These are phyloP conservation scores for Diaprepes abbreviatus DNA, from an alignment of 2,888 invertebrate genomes.

Conservation along the genomic window DNA sequence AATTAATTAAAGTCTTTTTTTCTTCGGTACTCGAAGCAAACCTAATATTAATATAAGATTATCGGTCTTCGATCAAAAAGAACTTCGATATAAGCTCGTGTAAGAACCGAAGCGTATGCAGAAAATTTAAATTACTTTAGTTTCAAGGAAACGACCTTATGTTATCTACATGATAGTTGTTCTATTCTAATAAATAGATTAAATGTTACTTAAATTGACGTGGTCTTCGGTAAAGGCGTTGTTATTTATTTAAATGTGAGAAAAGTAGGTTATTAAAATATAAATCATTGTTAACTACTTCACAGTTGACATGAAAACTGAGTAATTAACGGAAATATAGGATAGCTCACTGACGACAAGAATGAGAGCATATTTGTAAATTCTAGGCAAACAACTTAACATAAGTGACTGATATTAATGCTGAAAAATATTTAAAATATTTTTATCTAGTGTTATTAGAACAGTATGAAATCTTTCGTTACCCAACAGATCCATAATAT, in stretches of 20 bases:
- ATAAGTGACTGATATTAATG: no score
- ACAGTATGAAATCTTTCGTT: no score
- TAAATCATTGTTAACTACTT: no score
- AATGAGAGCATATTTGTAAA: no score
- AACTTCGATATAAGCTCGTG: conserved; percentile 19
- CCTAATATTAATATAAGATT: conserved; percentile 35
- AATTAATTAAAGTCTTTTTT: conserved; percentile 34
- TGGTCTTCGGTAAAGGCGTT: conserved; percentile 32
- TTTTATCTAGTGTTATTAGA: no score
- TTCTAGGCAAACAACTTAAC: no score
- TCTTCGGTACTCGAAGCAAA: conserved; percentile 14
- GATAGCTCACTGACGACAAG: no score
- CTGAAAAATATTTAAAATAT: no score
- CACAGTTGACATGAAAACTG: no score
- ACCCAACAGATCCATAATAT: no score
- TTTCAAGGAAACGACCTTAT: conserved; percentile 43
- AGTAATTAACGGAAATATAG: no score
- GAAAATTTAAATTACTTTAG: conserved; percentile 34
- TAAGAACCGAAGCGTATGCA: conserved; percentile 2
- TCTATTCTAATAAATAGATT: conserved; percentile 36
- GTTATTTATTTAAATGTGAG: conserved; percentile 22
- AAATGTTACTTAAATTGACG: conserved; percentile 34
- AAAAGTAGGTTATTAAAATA: conserved; percentile 36
- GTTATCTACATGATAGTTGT: conserved; percentile 41
- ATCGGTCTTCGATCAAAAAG: conserved; percentile 30